Evolutionary conservation across 2,888 invertebrate genomes (phyloP), one percentile per base, ranked within the genome.

Genomic region (Acleris laterana): DNA sequence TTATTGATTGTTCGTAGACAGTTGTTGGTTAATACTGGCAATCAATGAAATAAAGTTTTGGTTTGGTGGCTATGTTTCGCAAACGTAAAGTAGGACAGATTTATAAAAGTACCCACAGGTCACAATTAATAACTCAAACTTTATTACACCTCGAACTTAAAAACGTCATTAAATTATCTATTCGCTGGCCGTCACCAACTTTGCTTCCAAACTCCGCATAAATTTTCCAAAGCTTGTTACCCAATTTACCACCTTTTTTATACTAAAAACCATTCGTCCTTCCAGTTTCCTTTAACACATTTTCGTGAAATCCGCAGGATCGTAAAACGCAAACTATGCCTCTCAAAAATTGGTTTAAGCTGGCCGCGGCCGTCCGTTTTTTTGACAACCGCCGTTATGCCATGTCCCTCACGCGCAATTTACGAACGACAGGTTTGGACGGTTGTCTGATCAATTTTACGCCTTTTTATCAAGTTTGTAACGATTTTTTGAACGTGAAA

Each of bases 251-350:
- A 9, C n/a, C 17, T 16, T 20, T 62, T 53, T 57, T 57, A 19
- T 44, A 20, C 13, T 28, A n/a, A 20, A 32, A 32, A 38, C 38
- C 20, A 55, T 17, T 50, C 7, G 44, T 51, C 19, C 44, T n/a
- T 57, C 44, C n/a, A 13, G 42, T 55, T 51, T 49, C 32, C 44
- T 50, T 65, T 62, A 63, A 46, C 59, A 68, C 64, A 49, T 65
- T 58, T 65, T 63, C 22, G 44, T 28, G 25, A 70, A 67, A 62
- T 56, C 60, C 61, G 42, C 62, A 57, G 58, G 70, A 62, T 73
- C 68, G 55, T 70, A 68, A 70, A 69, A 57, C 65, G 66, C 56
- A 63, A 70, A 70, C 68, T 71, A 69, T 69, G 60, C 56, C 38
- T 55, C 42, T 44, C 44, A 50, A 60, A 64, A 64, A 55, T 60